Evolutionary conservation across 2,888 invertebrate genomes (phyloP).

Genomic region (Hirudinaria manillensis): DNA sequence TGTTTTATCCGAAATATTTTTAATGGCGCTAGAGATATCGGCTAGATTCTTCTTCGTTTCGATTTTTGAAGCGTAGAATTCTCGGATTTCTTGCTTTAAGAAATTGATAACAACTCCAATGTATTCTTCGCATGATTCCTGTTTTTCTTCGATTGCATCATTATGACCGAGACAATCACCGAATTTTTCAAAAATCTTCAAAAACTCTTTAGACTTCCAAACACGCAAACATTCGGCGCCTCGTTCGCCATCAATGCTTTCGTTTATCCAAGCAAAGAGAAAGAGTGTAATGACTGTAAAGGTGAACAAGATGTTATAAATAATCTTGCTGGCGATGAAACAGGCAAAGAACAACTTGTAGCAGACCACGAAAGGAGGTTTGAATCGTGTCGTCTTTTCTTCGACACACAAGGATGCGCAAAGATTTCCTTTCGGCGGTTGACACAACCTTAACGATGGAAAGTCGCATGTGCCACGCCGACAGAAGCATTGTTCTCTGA

Average conservation of each 20-base stretch:
- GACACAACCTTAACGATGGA: not conserved
- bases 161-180: not conserved
- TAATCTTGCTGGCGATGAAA: constrained; percentile 1
- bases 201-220: not conserved
- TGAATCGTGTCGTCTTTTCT: not conserved
- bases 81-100: not conserved
- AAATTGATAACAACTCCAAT: not conserved
- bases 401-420: not conserved
- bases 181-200: not conserved
- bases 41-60: too few relatives aligned
- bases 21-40: too few relatives aligned
- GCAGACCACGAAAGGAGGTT: not conserved
- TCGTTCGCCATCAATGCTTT: not conserved
- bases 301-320: constrained; percentile 5
- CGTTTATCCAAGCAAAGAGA: constrained; percentile 11
- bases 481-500: not conserved
- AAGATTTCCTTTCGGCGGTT: not conserved
- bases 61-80: too few relatives aligned
- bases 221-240: not conserved
- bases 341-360: not conserved
- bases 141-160: not conserved
- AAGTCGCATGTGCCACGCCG: not conserved
- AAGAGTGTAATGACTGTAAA: not conserved
- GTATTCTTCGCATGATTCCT: not conserved
- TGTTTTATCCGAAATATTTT: too few relatives aligned